These are phyloP conservation scores for Emberiza fucata DNA, from an alignment of 2,113 vertebrate genomes.

Conservation along the genomic window DNA sequence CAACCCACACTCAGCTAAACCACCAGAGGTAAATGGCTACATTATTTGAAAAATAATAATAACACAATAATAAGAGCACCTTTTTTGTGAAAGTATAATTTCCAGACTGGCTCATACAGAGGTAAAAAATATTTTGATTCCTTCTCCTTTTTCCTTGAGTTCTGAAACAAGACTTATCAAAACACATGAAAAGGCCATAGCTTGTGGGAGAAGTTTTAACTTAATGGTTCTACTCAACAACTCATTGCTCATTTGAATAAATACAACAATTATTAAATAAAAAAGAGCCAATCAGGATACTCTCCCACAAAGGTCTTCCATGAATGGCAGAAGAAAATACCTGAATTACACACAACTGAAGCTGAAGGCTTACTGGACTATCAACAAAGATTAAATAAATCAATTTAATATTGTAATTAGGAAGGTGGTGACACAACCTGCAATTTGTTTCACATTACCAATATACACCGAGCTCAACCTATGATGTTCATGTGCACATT, in stretches of 20 bases:
- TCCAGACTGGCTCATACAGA: neutral
- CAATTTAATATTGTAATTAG: neutral
- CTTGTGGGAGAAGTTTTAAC: neutral
- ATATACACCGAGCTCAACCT: fast-evolving
- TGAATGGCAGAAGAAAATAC: neutral
- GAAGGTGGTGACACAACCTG: neutral
- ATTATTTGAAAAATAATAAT: neutral
- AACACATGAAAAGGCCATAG: neutral
- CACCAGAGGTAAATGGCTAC: neutral
- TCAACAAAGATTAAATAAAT: neutral
- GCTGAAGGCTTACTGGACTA: neutral
- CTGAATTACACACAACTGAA: neutral
- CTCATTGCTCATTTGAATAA: neutral
- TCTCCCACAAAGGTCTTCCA: neutral
- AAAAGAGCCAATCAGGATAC: neutral
- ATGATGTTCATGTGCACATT: neutral
- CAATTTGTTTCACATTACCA: neutral
- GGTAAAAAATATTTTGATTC: neutral
- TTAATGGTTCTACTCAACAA: neutral
- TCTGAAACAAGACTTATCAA: neutral
- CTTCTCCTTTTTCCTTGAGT: neutral
- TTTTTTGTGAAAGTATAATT: neutral
- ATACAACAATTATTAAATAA: neutral
- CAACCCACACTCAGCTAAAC: neutral
- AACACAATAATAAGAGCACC: neutral